Evolutionary conservation across 2,113 vertebrate genomes (phyloP).

Genomic region (Scortum barcoo): DNA sequence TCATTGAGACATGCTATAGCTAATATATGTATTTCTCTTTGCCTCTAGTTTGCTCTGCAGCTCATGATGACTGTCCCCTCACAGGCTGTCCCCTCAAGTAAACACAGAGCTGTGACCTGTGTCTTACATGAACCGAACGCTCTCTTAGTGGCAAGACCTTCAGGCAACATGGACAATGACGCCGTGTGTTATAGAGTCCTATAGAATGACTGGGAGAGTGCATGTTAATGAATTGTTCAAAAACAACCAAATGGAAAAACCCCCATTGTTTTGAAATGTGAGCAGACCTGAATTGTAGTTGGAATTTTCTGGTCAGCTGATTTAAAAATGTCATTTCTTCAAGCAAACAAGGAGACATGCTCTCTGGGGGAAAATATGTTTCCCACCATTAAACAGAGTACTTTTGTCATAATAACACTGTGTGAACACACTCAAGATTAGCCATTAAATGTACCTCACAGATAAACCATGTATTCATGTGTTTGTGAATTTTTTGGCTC

Average conservation of each 20-base stretch:
- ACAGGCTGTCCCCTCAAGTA: conserved; percentile 26
- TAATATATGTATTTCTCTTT: not conserved
- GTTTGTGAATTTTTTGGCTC: not conserved
- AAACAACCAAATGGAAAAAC: conserved; percentile 48
- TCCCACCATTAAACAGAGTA: not conserved
- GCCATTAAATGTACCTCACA: not conserved
- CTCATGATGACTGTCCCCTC: conserved; percentile 1
- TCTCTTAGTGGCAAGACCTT: conserved; percentile 23
- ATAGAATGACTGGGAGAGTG: conserved; percentile 46
- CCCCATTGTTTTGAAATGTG: conserved; percentile 48
- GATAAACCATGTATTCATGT: not conserved
- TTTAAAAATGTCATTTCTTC: conserved; percentile 25
- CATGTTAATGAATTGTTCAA: conserved; percentile 32
- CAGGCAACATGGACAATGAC: conserved; percentile 54
- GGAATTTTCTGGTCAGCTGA: conserved; percentile 62
- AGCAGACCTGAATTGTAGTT: conserved; percentile 20
- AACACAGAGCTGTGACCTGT: conserved; percentile 26
- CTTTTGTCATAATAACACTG: not conserved
- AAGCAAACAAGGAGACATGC: conserved; percentile 26
- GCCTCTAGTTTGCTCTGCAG: not conserved
- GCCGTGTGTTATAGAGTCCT: conserved; percentile 32
- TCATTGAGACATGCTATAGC: conserved; percentile 1
- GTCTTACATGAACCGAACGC: conserved; percentile 11
- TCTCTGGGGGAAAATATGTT: not conserved
- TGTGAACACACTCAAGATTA: not conserved